phyloP scores from a whole-genome alignment of 2,113 vertebrate genomes.

The Xerus inauris region DNA sequence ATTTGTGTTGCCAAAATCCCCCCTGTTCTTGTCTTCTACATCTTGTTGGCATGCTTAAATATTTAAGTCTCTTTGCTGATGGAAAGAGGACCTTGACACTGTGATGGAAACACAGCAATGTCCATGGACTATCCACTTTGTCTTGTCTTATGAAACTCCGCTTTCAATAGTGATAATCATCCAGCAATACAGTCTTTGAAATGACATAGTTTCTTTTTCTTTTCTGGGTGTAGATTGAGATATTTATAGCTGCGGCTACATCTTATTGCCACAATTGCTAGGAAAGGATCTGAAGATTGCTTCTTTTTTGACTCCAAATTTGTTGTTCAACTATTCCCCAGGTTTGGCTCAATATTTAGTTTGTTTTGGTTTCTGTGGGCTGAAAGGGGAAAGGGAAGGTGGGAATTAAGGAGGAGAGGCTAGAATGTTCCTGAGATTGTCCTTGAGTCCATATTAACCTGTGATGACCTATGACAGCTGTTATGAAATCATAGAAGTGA shows the following conservation, averaged over 20 bases:
- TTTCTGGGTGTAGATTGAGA: neutral
- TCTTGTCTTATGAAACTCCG: neutral
- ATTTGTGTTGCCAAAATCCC: neutral
- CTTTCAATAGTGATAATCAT: neutral
- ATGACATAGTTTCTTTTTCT: neutral
- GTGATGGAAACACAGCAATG: neutral
- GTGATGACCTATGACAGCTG: neutral
- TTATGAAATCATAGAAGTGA: neutral
- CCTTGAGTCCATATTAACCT: neutral
- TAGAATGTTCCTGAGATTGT: neutral
- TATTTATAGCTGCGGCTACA: neutral
- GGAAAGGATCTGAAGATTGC: neutral
- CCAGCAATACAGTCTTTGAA: neutral
- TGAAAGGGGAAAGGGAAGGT: too few relatives aligned
- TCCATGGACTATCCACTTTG: neutral
- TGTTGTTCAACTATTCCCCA: neutral
- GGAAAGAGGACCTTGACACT: neutral
- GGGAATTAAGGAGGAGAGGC: neutral
- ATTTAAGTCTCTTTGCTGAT: constrained; percentile 42
- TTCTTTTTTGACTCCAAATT: neutral
- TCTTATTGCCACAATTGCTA: neutral
- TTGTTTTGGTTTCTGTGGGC: neutral
- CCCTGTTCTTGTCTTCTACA: neutral
- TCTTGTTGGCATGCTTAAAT: constrained; percentile 11
- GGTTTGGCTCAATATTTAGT: neutral